phyloP scores from a whole-genome alignment of 2,888 invertebrate species.

The Protodeltote pygarga region DNA sequence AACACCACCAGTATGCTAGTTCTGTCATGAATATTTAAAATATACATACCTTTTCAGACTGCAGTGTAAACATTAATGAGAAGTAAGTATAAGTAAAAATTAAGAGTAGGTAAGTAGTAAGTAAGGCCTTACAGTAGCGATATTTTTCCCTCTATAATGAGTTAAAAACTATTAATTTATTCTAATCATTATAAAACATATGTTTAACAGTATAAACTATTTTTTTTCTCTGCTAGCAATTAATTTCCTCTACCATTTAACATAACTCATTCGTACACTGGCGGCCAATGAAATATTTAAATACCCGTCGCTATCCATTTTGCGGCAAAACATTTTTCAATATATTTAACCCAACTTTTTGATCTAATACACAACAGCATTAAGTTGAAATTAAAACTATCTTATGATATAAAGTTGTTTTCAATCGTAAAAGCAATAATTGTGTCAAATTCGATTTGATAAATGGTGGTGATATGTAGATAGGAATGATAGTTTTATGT shows the following conservation, averaged over 20 bases:
- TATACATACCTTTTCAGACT: no score
- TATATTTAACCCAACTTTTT: background rate
- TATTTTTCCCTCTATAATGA: no score
- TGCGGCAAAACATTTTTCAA: background rate
- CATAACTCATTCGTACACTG: conserved; percentile 31
- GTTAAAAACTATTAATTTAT: no score
- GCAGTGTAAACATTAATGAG: no score
- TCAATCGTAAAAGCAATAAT: background rate
- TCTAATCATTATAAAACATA: conserved; percentile 13
- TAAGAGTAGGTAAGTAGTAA: no score
- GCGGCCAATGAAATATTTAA: background rate
- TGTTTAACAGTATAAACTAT: conserved; percentile 7
- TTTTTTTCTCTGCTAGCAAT: conserved; percentile 19
- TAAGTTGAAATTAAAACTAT: conserved; percentile 9
- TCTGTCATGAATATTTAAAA: no score
- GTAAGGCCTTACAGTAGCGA: no score
- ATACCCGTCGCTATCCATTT: background rate
- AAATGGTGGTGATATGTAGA: conserved; percentile 6
- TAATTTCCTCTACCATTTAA: conserved; percentile 29
- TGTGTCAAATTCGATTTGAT: conserved; percentile 21
- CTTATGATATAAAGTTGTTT: conserved; percentile 10
- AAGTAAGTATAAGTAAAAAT: no score
- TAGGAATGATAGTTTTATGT: conserved; percentile 9
- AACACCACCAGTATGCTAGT: no score
- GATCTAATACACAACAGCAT: conserved; percentile 4